Evolutionary conservation across 2,797 vertebrate genomes (phyloP).

Genomic region (Macroramphosus scolopax): DNA sequence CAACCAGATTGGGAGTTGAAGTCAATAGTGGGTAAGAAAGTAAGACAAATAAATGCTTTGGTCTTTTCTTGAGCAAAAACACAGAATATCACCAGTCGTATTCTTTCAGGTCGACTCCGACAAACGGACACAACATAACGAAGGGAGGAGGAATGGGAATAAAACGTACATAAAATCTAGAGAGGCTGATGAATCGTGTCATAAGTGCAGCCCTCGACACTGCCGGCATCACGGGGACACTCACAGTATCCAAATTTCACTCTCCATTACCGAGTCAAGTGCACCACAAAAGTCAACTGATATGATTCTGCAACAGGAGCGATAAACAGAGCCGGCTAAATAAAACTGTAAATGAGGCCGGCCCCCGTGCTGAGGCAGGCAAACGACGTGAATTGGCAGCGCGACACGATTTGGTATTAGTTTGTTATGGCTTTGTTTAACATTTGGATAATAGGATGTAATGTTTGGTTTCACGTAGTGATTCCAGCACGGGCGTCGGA

Average conservation of each 20-base stretch:
- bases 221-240: slow-evolving; percentile 12
- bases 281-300: slow-evolving; percentile 16
- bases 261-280: slow-evolving; percentile 21
- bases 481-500: slow-evolving; percentile 54
- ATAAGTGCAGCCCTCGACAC: too few relatives aligned
- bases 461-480: slow-evolving; percentile 56
- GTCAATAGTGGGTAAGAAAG: background rate
- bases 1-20: background rate
- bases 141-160: too few relatives aligned
- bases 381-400: slow-evolving; percentile 56
- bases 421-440: slow-evolving; percentile 59
- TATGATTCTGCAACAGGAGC: slow-evolving; percentile 35
- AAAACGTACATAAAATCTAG: too few relatives aligned
- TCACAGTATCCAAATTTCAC: slow-evolving; percentile 17
- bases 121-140: too few relatives aligned
- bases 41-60: background rate
- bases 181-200: too few relatives aligned
- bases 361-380: slow-evolving; percentile 31
- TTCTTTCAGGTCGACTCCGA: background rate
- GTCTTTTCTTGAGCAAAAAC: too few relatives aligned
- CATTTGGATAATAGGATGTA: slow-evolving; percentile 63
- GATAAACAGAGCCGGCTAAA: slow-evolving; percentile 39
- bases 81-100: background rate
- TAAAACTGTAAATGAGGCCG: slow-evolving; percentile 58
- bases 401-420: slow-evolving; percentile 49